These are phyloP conservation scores for Pomatorhinus ruficollis DNA, from an alignment of 2,113 vertebrate species.

Conservation along the genomic window DNA sequence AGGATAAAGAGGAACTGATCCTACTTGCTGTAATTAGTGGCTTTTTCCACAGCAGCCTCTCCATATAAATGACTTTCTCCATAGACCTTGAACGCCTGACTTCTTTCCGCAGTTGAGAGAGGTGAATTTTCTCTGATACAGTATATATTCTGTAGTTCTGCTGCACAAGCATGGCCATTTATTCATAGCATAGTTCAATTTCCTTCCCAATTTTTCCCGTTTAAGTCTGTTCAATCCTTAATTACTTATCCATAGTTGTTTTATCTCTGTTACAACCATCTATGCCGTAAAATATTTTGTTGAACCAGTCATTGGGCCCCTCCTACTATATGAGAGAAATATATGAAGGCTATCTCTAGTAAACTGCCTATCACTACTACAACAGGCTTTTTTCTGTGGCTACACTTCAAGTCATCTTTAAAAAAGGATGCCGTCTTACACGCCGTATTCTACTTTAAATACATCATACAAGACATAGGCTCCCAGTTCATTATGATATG, in stretches of 20 bases:
- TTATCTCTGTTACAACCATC: background rate
- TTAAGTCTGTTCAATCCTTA: background rate
- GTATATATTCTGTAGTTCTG: background rate
- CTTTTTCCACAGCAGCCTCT: background rate
- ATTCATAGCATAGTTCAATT: background rate
- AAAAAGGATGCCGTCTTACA: background rate
- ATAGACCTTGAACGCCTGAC: background rate
- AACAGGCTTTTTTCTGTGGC: background rate
- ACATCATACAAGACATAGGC: background rate
- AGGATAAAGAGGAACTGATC: conserved; percentile 31
- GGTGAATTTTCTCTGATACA: background rate
- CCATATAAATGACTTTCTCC: background rate
- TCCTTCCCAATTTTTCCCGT: background rate
- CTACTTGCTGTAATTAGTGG: background rate
- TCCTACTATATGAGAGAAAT: background rate
- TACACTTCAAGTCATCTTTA: background rate
- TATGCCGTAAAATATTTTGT: background rate
- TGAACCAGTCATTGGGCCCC: background rate
- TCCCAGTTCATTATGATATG: background rate
- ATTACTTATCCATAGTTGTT: background rate
- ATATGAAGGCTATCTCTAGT: background rate
- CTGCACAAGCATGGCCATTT: background rate
- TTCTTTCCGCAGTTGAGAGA: background rate
- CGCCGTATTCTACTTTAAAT: background rate
- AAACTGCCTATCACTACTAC: background rate